phyloP scores from a whole-genome alignment of 1,140 invertebrate genomes.

The Ptiloglossa arizonensis region DNA sequence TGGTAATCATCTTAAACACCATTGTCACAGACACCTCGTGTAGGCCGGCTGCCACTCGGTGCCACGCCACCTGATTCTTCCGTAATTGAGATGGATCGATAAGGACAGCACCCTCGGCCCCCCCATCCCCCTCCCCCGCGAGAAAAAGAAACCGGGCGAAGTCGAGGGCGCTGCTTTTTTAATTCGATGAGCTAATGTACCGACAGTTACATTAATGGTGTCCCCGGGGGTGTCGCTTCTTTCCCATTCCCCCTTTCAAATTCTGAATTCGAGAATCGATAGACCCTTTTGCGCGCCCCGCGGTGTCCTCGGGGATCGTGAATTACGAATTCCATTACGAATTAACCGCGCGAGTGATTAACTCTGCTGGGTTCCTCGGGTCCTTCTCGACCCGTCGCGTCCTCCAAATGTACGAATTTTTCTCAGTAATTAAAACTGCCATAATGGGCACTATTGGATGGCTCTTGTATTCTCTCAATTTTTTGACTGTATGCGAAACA shows the following conservation, averaged over 20 bases:
- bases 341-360: too few relatives aligned
- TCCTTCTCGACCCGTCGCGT: too few relatives aligned
- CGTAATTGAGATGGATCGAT: slow-evolving; percentile 77
- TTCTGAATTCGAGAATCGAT: neutral
- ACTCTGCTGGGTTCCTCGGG: too few relatives aligned
- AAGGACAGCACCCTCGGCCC: too few relatives aligned
- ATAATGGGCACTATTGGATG: too few relatives aligned
- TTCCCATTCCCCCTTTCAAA: neutral
- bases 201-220: slow-evolving; percentile 48
- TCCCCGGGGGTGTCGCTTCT: neutral
- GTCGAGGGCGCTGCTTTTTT: slow-evolving; percentile 47
- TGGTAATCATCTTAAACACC: slow-evolving; percentile 80
- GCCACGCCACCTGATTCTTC: slow-evolving; percentile 74
- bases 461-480: too few relatives aligned
- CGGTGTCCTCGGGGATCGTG: neutral
- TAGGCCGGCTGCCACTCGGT: slow-evolving; percentile 31
- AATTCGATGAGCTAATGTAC: slow-evolving; percentile 54
- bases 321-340: neutral
- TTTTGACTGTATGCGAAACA: too few relatives aligned
- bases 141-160: slow-evolving; percentile 19
- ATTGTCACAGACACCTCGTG: slow-evolving; percentile 70
- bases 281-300: neutral
- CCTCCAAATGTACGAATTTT: too few relatives aligned
- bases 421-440: too few relatives aligned
- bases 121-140: too few relatives aligned